Evolutionary conservation across 2,797 vertebrate species (phyloP), one percentile per base, ranked within the genome.

Genomic region (Molossus alvarezi): DNA sequence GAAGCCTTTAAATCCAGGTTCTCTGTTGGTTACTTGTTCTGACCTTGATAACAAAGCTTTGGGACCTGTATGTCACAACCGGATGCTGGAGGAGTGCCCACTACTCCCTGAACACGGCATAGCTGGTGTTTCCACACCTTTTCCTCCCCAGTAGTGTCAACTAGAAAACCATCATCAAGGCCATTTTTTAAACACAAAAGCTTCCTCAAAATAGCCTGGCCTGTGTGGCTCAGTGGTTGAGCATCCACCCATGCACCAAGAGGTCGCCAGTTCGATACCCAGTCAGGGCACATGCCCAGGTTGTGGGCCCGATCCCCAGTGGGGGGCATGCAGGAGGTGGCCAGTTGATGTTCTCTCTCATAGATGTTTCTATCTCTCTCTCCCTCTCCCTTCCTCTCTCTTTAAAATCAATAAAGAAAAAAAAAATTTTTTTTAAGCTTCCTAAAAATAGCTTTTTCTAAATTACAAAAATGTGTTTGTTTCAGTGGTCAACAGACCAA

Each of bases 391-490:
- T 41, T 41, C 41, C 6, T 41, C 41, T 41, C 41, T 41, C 41
- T 41, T 6, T 41, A 41, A 41, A 41, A 41, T 41, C 41, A 41
- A 41, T 41, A 41, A 41, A 41, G 41, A 41, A 41, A 41, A 41
- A 41, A 41, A 41, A 41, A 41, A 41, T 41, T 41, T 41, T 41
- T 41, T 41, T 41, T 41, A 92, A 75, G 45, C 23, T 71, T 71
- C 5, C 27, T 97, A 86, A 95, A 91, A 92, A 64, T 25, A 77
- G 67, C 60, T 76, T 53, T 65, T 64, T 62, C 77, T 91, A 64
- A 76, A 60, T 94, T 95, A 92, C 76, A 67, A 55, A 84, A 76
- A 79, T 58, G 23, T 29, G 89, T 95, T 62, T 88, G 48, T 90
- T 92, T 86, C 75, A 62, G 69, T 23, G 14, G 62, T 86, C 71